These are phyloP conservation scores for Lypha dubia DNA, from an alignment of 2,888 invertebrate genomes.

Conservation along the genomic window DNA sequence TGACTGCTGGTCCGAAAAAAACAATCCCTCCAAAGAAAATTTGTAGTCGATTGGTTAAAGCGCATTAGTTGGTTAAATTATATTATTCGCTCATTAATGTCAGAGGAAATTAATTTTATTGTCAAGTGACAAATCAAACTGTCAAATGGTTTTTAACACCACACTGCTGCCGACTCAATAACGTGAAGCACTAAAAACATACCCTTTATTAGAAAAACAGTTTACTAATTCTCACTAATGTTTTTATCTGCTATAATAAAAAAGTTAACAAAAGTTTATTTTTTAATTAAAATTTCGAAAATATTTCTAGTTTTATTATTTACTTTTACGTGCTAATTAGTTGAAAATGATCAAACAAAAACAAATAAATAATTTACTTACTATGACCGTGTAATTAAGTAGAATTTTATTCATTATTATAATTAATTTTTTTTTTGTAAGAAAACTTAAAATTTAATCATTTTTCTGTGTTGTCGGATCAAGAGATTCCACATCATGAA, in stretches of 20 bases:
- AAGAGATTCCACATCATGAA: not conserved
- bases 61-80: too few species aligned
- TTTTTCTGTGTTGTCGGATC: conserved; percentile 1
- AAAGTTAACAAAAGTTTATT: not conserved
- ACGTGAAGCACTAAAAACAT: too few species aligned
- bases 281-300: not conserved
- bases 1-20: too few species aligned
- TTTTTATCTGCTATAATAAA: not conserved
- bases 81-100: too few species aligned
- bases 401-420: not conserved
- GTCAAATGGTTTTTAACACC: too few species aligned
- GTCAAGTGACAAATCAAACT: too few species aligned
- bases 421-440: not conserved
- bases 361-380: not conserved
- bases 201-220: too few species aligned
- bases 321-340: not conserved
- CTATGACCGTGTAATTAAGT: not conserved
- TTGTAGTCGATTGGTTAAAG: too few species aligned
- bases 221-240: too few species aligned
- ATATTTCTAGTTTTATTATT: not conserved
- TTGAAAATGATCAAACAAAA: not conserved
- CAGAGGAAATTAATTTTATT: too few species aligned
- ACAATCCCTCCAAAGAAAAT: too few species aligned
- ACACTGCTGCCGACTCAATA: too few species aligned
- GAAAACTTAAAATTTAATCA: conserved; percentile 3